Conservation (phyloP, 2,113 vertebrate species). For the Rhynchomys soricoides region DNA sequence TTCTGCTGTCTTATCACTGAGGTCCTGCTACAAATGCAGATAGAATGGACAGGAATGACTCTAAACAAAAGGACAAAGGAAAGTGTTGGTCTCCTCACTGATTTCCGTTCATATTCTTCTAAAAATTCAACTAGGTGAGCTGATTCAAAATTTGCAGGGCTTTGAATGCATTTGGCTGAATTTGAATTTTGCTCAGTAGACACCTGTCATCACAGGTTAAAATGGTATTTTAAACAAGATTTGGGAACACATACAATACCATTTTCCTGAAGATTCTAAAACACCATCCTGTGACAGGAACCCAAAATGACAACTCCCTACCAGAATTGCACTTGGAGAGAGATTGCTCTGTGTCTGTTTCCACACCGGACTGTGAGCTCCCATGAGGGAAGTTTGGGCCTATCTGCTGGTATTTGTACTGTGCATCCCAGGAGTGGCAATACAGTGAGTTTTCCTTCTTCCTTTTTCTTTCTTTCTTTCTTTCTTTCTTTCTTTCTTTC, state of each 20-base stretch:
- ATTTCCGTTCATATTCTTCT: not conserved
- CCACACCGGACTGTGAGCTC: not conserved
- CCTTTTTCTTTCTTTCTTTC: not conserved
- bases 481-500: too few species aligned
- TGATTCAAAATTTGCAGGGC: slow-evolving; percentile 45
- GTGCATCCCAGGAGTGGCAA: not conserved
- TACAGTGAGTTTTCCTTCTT: not conserved
- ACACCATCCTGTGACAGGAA: not conserved
- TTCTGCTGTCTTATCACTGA: slow-evolving; percentile 49
- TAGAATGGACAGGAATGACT: slow-evolving; percentile 3
- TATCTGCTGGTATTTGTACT: not conserved
- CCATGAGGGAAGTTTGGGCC: not conserved
- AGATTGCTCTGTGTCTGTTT: not conserved
- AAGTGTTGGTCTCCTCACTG: slow-evolving; percentile 24
- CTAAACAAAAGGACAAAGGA: slow-evolving; percentile 48
- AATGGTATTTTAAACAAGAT: slow-evolving; percentile 39
- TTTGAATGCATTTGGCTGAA: not conserved
- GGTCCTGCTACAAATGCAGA: slow-evolving; percentile 36
- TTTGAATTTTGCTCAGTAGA: slow-evolving; percentile 1
- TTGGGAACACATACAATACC: not conserved
- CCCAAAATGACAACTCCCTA: not conserved
- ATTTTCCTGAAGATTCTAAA: slow-evolving; percentile 5
- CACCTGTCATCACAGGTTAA: not conserved
- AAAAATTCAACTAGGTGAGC: not conserved
- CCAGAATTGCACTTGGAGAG: not conserved